Conservation (phyloP, 2,113 vertebrate species). For the Ictidomys tridecemlineatus region DNA sequence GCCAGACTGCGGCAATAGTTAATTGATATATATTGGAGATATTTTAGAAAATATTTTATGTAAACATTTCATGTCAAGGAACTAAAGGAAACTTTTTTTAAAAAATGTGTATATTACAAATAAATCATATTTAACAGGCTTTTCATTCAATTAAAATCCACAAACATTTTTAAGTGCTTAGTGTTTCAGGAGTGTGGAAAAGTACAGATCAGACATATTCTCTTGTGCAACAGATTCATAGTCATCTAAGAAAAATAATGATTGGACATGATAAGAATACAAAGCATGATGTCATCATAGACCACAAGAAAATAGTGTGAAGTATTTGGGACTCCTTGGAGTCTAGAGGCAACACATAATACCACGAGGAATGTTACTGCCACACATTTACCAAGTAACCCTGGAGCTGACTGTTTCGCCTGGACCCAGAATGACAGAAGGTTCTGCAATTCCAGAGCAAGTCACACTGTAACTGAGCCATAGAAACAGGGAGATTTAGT, state of each 20-base stretch:
- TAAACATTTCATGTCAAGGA: neutral
- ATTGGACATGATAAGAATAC: neutral
- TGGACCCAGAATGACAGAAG: neutral
- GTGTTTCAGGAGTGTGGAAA: neutral
- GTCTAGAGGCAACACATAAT: neutral
- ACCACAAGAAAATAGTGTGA: neutral
- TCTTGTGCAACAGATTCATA: neutral
- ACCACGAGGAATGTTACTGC: neutral
- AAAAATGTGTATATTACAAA: neutral
- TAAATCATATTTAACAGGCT: neutral
- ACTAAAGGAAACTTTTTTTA: neutral
- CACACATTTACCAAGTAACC: neutral
- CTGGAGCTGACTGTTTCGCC: neutral
- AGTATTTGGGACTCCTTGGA: neutral
- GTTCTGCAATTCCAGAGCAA: neutral
- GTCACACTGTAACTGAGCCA: neutral
- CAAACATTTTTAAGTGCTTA: neutral
- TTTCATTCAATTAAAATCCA: neutral
- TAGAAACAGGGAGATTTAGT: neutral
- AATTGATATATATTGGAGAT: neutral
- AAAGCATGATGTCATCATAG: neutral
- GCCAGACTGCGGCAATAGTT: no score
- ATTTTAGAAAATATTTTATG: constrained; percentile 10
- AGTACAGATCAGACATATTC: neutral
- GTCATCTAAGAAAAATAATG: neutral